phyloP scores from a whole-genome alignment of 2,113 vertebrate genomes.

The Prunella himalayana region DNA sequence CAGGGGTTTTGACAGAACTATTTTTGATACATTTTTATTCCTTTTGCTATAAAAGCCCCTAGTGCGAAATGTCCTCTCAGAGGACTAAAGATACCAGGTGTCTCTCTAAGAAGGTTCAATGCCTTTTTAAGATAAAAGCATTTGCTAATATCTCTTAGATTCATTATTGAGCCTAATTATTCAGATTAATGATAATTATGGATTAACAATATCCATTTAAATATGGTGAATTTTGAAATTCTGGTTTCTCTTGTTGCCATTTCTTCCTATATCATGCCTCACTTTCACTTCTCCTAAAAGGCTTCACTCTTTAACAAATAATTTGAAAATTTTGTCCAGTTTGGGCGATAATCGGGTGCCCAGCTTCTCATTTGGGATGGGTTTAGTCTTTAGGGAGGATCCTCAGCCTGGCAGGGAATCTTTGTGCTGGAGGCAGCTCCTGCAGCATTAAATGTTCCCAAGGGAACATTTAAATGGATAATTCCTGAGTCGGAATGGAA shows the following conservation, averaged over 20 bases:
- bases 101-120: not conserved
- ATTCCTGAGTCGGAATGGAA: not conserved
- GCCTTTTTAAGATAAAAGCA: not conserved
- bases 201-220: not conserved
- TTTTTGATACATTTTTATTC: not conserved
- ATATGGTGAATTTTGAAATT: not conserved
- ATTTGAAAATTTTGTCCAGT: no score
- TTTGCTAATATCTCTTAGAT: not conserved
- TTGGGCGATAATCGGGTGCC: rapidly evolving
- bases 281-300: not conserved
- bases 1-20: rapidly evolving
- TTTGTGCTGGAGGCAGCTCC: not conserved
- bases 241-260: rapidly evolving
- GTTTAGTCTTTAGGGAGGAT: not conserved
- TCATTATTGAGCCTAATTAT: not conserved
- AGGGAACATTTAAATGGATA: not conserved
- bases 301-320: not conserved
- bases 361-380: rapidly evolving
- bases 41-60: not conserved
- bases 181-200: not conserved
- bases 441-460: not conserved
- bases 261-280: rapidly evolving
- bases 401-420: not conserved
- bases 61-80: not conserved
- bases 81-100: rapidly evolving